Evolutionary conservation across 2,888 invertebrate genomes (phyloP), one percentile per base, ranked within the genome.

Genomic region (Tachina fera): DNA sequence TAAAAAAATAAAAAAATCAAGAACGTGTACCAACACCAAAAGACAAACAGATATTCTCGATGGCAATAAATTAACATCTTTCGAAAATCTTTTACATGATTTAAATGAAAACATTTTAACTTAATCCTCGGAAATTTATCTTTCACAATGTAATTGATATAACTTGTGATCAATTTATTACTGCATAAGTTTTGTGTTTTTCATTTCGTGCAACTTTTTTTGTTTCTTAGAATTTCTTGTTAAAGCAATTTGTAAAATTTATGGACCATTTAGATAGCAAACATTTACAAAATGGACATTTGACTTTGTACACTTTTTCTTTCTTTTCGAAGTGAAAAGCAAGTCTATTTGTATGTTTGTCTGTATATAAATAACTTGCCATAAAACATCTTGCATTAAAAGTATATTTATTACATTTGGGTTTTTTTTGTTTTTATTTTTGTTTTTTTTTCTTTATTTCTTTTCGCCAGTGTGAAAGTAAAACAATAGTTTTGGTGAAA

Each of bases 241-340:
- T 76, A 63, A 78, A 83, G 83, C 75, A 86, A 83, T 86, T 86
- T 86, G 86, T 86, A 76, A 85, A 87, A 87, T 87, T 87, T 87
- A 87, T 87, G 87, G 81, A 86, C 86, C 86, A 86, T 86, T 86
- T 86, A 86, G 86, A 86, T 86, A 86, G 83, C 86, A 86, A 86
- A 86, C 86, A 86, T 86, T 83, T 79, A 86, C 71, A 86, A 86
- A 85, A 86, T 86, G 86, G 86, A 86, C 86, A 86, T 86, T 86
- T 86, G 86, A 86, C 83, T 86, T 86, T 86, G 75, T 82, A 67
- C n/a, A 56, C 14, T 31, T 16, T 49, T 5, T 71, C 9, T 19
- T 19, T 65, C 6, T 19, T 16, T 1, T 14, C 16, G 22, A 51
- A 39, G n/a, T 13, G 47, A 51, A 22, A 16, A 47, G 56, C 39